phyloP scores from a whole-genome alignment of 2,888 invertebrate genomes.

The Hedychridium roseum region DNA sequence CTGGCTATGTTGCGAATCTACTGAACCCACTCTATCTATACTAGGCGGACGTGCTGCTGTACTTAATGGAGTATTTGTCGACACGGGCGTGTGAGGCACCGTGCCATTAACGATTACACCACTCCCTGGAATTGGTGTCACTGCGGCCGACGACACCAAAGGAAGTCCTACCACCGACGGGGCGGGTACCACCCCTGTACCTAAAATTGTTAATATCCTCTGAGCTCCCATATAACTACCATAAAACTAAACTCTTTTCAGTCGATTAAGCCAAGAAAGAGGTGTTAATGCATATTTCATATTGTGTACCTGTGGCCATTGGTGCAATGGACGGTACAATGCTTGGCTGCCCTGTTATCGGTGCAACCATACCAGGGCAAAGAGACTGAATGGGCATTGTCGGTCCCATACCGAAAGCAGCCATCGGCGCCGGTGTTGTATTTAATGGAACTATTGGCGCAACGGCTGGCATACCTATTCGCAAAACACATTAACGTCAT shows the following conservation, averaged over 20 bases:
- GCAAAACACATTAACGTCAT: too few species aligned
- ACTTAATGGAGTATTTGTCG: conserved; percentile 58
- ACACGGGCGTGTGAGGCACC: conserved; percentile 54
- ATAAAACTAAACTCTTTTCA: too few species aligned
- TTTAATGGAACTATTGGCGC: conserved; percentile 57
- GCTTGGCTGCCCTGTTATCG: conserved; percentile 39
- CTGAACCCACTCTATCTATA: conserved; percentile 68
- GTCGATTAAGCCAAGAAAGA: too few species aligned
- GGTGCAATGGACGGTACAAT: conserved; percentile 40
- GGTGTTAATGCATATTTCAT: too few species aligned
- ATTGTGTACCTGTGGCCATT: conserved; percentile 39
- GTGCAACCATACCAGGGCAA: conserved; percentile 39
- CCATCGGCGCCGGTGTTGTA: conserved; percentile 55
- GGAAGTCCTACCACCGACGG: conserved; percentile 40
- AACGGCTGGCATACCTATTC: conserved; percentile 46
- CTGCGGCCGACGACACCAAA: conserved; percentile 34
- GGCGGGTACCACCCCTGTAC: conserved; percentile 41
- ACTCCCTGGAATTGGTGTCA: conserved; percentile 37
- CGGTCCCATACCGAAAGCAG: conserved; percentile 56
- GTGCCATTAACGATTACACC: conserved; percentile 39
- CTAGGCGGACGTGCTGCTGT: conserved; percentile 62
- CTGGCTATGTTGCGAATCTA: conserved; percentile 67
- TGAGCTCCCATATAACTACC: too few species aligned
- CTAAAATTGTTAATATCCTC: too few species aligned
- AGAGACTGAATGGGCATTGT: conserved; percentile 52